A percentile compares a stretch with the other conserved stretches of the same genome.
These are phyloP conservation scores for Onchidella celtica DNA, from an alignment of 2,888 invertebrate genomes.

Conservation along the genomic window DNA sequence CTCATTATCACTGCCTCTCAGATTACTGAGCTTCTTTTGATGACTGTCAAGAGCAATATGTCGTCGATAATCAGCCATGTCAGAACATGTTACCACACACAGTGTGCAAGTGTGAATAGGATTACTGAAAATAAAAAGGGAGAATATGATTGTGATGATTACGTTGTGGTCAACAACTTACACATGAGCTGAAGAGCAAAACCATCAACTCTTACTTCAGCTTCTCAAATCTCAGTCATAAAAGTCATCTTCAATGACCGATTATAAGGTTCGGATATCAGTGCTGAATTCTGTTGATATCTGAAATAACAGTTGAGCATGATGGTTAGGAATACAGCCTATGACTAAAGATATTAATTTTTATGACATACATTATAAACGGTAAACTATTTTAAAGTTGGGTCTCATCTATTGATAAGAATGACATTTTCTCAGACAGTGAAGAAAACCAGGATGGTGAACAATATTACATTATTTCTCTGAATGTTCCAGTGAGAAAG, in stretches of 20 bases:
- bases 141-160: background rate
- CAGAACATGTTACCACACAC: slow-evolving; percentile 63
- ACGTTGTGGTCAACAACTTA: too few relatives aligned
- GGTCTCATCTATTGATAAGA: too few relatives aligned
- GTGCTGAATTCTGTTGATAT: background rate
- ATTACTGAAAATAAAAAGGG: slow-evolving; percentile 56
- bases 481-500: too few relatives aligned
- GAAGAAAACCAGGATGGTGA: too few relatives aligned
- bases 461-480: too few relatives aligned
- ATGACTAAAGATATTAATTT: too few relatives aligned
- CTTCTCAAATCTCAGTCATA: background rate
- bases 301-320: background rate
- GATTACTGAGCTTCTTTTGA: slow-evolving; percentile 58
- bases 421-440: too few relatives aligned
- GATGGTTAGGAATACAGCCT: too few relatives aligned
- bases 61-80: slow-evolving; percentile 68
- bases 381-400: too few relatives aligned
- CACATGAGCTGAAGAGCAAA: too few relatives aligned
- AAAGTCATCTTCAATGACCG: background rate
- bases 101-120: slow-evolving; percentile 65
- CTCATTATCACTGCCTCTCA: background rate
- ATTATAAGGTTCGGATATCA: background rate
- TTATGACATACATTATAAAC: too few relatives aligned
- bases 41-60: slow-evolving; percentile 68
- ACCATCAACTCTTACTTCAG: background rate